Base-by-base conservation (phyloP, 2,797 vertebrate genomes). In the Enoplosus armatus region DNA sequence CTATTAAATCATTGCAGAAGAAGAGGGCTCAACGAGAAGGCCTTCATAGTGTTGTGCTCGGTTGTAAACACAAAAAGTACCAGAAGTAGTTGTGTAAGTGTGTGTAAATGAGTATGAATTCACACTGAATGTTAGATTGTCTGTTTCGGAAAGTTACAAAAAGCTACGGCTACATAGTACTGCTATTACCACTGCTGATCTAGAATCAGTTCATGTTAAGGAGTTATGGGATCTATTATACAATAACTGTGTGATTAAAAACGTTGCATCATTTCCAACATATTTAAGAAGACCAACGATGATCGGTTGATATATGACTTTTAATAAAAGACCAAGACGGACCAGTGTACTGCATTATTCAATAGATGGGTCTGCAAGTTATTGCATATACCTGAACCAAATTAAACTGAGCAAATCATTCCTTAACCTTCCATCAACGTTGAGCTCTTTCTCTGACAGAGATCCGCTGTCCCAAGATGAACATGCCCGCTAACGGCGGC, bases 401-500 rank as follows among this genome's bases (percentile, higher is more conserved):
- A 55, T 39, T 11, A 31, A 67, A 39, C n/a, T 11, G 20, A 14
- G 18, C 0, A 45, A 43, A 14, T 60, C 59, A 35, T 33, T 54
- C 18, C 5, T 33, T n/a, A 18, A 53, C 26, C 22, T 20, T 77
- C 1, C n/a, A 15, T 24, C 29, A 47, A n/a, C 31, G 9, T 18
- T 27, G n/a, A 76, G 3, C 39, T 33, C 22, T 50, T 54, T 58
- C n/a, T 82, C 67, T 91, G 88, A 47, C 93, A 99, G 98, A 99
- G 93, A 95, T 98, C 76, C 96, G 97, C 61, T 99, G 98, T 81
- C 93, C 96, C 22, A 95, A 96, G 33, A 93, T 96, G 77, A 80
- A 93, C 78, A 98, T 98, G 97, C 98, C 98, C 0, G 47, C 63
- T 56, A 97, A 98, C 0, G 98, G 98, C 35, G 97, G 97, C 41